phyloP scores from a whole-genome alignment of 92 coral and sea anemone genomes.

The Virgularia gustaviana region DNA sequence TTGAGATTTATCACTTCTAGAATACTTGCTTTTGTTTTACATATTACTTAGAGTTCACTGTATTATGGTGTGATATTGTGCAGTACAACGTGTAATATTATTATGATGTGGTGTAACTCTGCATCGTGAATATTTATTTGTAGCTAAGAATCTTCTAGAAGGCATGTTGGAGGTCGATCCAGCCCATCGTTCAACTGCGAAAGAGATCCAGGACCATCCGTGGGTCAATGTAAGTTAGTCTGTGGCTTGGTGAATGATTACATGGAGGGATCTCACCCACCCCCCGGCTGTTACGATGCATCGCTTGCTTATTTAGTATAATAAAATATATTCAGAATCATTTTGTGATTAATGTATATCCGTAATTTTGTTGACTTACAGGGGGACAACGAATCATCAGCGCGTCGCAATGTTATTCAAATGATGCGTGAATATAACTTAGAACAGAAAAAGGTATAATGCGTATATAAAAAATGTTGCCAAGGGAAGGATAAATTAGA shows the following conservation, averaged over 20 bases:
- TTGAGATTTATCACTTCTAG: no score
- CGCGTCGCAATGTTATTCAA: constrained; percentile 84
- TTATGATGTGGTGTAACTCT: no score
- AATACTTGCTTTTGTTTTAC: no score
- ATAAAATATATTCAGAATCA: neutral
- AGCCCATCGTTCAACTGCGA: constrained; percentile 89
- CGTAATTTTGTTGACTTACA: neutral
- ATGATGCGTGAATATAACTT: constrained; percentile 84
- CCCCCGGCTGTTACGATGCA: no score
- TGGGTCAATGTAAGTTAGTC: constrained; percentile 88
- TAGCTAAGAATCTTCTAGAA: constrained; percentile 90
- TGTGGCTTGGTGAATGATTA: no score
- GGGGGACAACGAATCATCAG: constrained; percentile 95
- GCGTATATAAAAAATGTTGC: neutral
- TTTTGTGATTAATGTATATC: neutral
- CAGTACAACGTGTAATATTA: no score
- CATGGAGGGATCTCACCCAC: no score
- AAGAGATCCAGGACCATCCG: constrained; percentile 84
- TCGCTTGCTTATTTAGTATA: no score
- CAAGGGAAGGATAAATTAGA: neutral
- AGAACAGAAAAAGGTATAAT: constrained; percentile 74
- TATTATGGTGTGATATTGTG: no score
- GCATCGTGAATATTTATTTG: neutral
- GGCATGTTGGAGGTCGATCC: constrained; percentile 99
- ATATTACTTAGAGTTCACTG: no score